Conservation (phyloP, 1,140 invertebrate species). For the Chironomus tepperi region DNA sequence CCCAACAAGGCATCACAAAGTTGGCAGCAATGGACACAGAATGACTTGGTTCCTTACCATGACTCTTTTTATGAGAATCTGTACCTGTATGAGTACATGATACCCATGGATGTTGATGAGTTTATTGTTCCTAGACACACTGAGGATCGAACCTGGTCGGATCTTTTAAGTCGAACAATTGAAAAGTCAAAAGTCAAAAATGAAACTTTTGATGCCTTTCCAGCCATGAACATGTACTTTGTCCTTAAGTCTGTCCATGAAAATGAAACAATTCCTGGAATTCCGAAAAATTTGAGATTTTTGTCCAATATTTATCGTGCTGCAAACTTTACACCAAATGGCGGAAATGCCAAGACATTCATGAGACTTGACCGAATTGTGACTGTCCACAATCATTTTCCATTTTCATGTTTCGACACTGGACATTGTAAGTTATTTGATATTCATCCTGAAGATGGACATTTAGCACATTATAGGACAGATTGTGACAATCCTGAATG, state of each 20-base stretch:
- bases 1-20: not conserved
- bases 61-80: not conserved
- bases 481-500: slow-evolving; percentile 44
- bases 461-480: slow-evolving; percentile 62
- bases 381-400: slow-evolving; percentile 63
- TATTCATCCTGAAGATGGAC: slow-evolving; percentile 53
- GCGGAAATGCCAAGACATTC: slow-evolving; percentile 64
- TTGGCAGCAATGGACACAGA: not conserved
- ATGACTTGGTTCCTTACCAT: not conserved
- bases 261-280: not conserved
- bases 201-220: not conserved
- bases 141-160: not conserved
- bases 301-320: slow-evolving; percentile 59
- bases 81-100: not conserved
- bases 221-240: not conserved
- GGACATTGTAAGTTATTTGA: slow-evolving; percentile 53
- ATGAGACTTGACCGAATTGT: slow-evolving; percentile 59
- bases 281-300: not conserved
- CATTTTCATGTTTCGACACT: slow-evolving; percentile 54
- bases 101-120: not conserved
- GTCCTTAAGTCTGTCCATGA: not conserved
- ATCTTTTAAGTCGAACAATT: not conserved
- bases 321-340: slow-evolving; percentile 60
- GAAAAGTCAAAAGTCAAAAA: not conserved
- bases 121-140: not conserved